A percentile compares a stretch with the other conserved stretches of the same genome.
Evolutionary conservation across 2,113 vertebrate species (phyloP).

Genomic region (Tursiops truncatus): DNA sequence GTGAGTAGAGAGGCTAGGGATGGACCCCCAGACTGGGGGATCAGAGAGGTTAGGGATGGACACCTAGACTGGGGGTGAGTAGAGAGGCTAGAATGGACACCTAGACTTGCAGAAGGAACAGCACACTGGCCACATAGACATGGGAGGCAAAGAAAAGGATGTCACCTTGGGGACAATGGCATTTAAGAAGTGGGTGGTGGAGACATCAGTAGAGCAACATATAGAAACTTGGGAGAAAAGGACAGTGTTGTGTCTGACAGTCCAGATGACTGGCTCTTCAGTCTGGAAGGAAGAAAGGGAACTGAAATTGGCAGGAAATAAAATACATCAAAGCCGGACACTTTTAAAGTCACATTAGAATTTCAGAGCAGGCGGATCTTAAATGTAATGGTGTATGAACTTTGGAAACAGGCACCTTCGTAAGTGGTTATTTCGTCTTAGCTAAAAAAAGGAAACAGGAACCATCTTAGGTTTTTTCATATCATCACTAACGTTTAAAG

Average conservation of each 20-base stretch:
- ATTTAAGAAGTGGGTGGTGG: too few species aligned
- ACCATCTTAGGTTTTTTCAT: accelerated
- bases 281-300: neutral
- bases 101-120: too few species aligned
- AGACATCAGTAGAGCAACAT: accelerated
- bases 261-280: neutral
- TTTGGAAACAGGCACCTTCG: neutral
- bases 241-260: neutral
- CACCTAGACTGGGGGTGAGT: neutral
- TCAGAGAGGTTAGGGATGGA: neutral
- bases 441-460: neutral
- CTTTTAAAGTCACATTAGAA: neutral
- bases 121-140: too few species aligned
- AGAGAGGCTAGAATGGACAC: too few species aligned
- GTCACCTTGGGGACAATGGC: neutral
- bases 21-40: neutral
- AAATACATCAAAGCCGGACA: accelerated
- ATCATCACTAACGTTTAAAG: neutral
- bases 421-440: neutral
- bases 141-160: neutral
- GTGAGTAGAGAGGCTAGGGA: too few species aligned
- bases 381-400: neutral
- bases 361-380: neutral
- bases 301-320: neutral
- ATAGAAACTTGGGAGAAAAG: accelerated